Evolutionary conservation across 2,113 vertebrate genomes (phyloP).

Genomic region (Heterotis niloticus): DNA sequence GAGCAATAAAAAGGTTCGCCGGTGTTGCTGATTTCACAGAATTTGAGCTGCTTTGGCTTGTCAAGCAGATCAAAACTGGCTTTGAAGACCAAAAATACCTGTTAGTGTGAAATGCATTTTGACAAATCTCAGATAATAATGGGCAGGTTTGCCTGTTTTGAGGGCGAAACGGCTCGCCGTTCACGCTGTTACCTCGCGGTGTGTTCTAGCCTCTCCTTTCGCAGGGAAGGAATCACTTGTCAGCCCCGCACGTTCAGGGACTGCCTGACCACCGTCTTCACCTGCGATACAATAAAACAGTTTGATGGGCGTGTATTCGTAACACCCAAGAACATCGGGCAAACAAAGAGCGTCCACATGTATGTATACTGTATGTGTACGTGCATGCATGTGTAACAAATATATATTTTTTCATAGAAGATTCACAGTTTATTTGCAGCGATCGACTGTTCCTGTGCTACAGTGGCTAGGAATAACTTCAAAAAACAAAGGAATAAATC

Average conservation of each 20-base stretch:
- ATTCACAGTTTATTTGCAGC: background rate
- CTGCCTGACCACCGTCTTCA: conserved; percentile 54
- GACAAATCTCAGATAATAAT: conserved; percentile 71
- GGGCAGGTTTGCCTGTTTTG: conserved; percentile 36
- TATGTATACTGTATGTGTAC: background rate
- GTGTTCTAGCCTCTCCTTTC: conserved; percentile 57
- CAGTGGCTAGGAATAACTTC: background rate
- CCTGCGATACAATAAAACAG: conserved; percentile 55
- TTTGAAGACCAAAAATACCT: conserved; percentile 74
- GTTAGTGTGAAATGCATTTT: conserved; percentile 75
- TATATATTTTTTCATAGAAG: background rate
- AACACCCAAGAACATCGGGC: conserved; percentile 36
- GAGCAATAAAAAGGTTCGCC: conserved; percentile 58
- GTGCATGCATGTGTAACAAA: background rate
- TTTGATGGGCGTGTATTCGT: conserved; percentile 32
- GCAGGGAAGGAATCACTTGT: conserved; percentile 27
- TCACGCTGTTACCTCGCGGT: conserved; percentile 68
- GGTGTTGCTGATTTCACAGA: conserved; percentile 73
- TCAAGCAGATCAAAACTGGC: conserved; percentile 67
- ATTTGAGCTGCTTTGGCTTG: conserved; percentile 65
- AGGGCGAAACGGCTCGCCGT: conserved; percentile 40
- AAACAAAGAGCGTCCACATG: conserved; percentile 19
- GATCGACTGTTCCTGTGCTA: background rate
- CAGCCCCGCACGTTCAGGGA: conserved; percentile 33
- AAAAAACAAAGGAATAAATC: background rate